Conservation (phyloP, 2,113 vertebrate genomes). For the Eptatretus burgeri region DNA sequence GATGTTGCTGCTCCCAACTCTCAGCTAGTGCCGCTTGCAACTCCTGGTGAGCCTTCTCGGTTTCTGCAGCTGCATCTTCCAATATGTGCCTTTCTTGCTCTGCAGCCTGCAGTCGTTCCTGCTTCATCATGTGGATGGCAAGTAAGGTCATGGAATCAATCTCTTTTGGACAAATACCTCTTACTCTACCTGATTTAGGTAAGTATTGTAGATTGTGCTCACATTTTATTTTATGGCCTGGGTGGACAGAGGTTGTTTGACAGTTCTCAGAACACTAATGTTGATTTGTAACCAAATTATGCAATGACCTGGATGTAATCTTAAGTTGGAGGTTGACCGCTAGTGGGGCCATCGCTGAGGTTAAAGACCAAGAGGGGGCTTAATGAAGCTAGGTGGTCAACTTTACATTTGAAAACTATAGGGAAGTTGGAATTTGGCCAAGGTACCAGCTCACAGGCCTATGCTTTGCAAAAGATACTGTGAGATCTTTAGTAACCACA, state of each 20-base stretch:
- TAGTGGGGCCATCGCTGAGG: too few species aligned
- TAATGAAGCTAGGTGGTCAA: too few species aligned
- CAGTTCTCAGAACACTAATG: neutral
- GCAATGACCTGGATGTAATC: too few species aligned
- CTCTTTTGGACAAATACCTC: neutral
- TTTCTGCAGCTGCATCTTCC: conserved; percentile 15
- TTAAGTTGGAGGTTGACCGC: too few species aligned
- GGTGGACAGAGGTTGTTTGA: neutral
- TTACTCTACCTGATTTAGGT: neutral
- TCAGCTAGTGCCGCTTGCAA: conserved; percentile 18
- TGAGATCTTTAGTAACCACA: too few species aligned
- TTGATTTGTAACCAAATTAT: neutral
- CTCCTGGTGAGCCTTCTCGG: conserved; percentile 15
- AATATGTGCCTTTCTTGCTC: conserved; percentile 25
- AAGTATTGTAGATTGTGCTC: neutral
- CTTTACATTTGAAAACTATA: too few species aligned
- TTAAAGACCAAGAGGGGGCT: too few species aligned
- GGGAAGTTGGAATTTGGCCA: too few species aligned
- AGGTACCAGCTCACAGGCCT: too few species aligned
- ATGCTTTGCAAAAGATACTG: too few species aligned
- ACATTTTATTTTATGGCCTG: too few species aligned
- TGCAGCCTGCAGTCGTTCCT: conserved; percentile 23
- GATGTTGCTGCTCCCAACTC: conserved; percentile 26
- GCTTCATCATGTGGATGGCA: conserved; percentile 5
- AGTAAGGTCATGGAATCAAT: neutral